Base-by-base conservation (phyloP, 2,888 invertebrate species). In the Lasioglossum lativentre region DNA sequence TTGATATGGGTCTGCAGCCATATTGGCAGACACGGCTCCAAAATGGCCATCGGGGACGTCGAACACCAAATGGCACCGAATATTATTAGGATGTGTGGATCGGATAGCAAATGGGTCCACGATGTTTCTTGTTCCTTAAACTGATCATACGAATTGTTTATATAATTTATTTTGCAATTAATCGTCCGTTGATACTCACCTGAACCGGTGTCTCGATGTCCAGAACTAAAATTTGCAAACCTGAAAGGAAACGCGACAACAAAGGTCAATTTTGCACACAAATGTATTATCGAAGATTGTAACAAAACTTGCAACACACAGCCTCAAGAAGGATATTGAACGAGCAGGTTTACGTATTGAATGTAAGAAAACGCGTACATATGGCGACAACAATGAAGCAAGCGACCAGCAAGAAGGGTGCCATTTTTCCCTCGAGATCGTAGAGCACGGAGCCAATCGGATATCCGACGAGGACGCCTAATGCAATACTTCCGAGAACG, bases 1-100 rank as follows among this genome's bases (percentile, higher is more conserved):
- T 96, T 95, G 88, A 97, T 96, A 80, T 96, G 96, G 23, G 96
- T 96, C 93, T 97, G 96, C 66, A 98, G 95, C 98, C 98, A 98
- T 91, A 98, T 96, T 0, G 98, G 98, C 27, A 98, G 95, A 85
- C 98, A 98, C 0, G 98, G 97, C 93, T 98, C 98, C 88, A 98
- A 94, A 87, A 98, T 97, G 0, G 98, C 97, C 97, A 98, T 97
- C 0, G 98, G 97, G 23, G 97, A 97, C 0, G 98, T 98, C 23
- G 98, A 97, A 47, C 97, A 95, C 95, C 97, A 97, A 87, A 98
- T 97, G 2, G 97, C 97, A 76, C 97, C 96, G 12, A 96, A 96
- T 82, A 96, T 96, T 73, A 97, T 96, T 52, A 97, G 90, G 38
- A 97, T 96, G 92, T 96, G 96, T 84, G 96, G 96, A 92, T 97